Percentiles rank a stretch among this genome's conserved stretches.
Conservation (phyloP, 2,888 invertebrate species). For the Eurytoma californica region DNA sequence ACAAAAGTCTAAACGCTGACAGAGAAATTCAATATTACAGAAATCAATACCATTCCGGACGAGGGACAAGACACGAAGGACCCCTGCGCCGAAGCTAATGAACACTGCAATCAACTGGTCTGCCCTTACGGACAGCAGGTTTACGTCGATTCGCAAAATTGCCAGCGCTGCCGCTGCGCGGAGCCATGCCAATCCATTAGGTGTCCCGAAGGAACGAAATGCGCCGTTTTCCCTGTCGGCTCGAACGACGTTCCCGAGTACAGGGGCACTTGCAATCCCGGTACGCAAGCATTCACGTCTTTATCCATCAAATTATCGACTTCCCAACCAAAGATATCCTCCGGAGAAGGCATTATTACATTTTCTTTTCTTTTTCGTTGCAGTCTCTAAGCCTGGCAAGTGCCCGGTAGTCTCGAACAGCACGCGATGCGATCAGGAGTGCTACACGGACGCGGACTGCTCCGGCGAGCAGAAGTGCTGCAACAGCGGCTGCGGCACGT, state of each 20-base stretch:
- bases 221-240: slow-evolving; percentile 78
- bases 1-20: background rate
- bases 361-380: slow-evolving; percentile 24
- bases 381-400: slow-evolving; percentile 83
- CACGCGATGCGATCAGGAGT: slow-evolving; percentile 82
- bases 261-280: slow-evolving; percentile 80
- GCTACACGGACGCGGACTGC: slow-evolving; percentile 89
- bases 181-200: slow-evolving; percentile 82
- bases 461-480: slow-evolving; percentile 88
- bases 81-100: slow-evolving; percentile 78
- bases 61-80: slow-evolving; percentile 71
- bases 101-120: slow-evolving; percentile 80
- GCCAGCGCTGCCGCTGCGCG: slow-evolving; percentile 84
- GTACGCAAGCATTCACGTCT: slow-evolving; percentile 71
- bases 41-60: slow-evolving; percentile 58
- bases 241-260: slow-evolving; percentile 75
- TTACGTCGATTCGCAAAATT: slow-evolving; percentile 79
- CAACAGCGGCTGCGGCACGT: slow-evolving; percentile 84
- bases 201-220: slow-evolving; percentile 82
- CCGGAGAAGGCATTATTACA: background rate
- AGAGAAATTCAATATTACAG: slow-evolving; percentile 37
- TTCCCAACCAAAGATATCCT: no score
- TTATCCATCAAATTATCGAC: background rate
- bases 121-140: slow-evolving; percentile 86
- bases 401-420: slow-evolving; percentile 79